Base-by-base conservation (phyloP, 2,797 vertebrate genomes). In the Remorina albescens region DNA sequence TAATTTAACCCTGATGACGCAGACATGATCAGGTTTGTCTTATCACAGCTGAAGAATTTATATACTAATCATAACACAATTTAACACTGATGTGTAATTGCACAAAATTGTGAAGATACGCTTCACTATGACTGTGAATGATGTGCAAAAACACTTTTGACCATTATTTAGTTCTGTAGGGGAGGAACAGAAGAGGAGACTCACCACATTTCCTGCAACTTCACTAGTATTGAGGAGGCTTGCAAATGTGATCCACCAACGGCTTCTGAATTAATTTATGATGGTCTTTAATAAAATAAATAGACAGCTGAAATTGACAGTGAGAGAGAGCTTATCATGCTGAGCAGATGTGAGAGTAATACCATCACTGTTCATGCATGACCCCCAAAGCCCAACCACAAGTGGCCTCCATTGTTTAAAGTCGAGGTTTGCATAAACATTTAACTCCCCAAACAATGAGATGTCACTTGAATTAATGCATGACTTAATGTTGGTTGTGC, bases 351-450 rank as follows among this genome's bases (percentile, higher is more conserved):
- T 65, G 73, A 71, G 61, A 58, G 16, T 67, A 74, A 78, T 37
- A 23, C 32, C 18, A n/a, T 68, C 71, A 68, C 78, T 90, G 84
- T 70, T 82, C 76, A 80, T 86, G 73, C 80, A 57, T 56, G 65
- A 74, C 71, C 63, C 67, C 49, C 25, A 37, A 47, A 76, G 73
- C 36, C 2, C 13, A 25, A 10, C 46, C 66, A 51, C 66, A 53
- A 76, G 70, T 78, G 68, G 67, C 57, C 55, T 42, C 42, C 66
- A 61, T 64, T 72, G 72, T 88, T 86, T 78, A 79, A 90, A 87
- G 80, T 78, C 51, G 5, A 75, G 64, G 55, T 85, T 78, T 80
- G 55, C 62, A 82, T 82, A 65, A 86, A 81, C 80, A 81, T 81
- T 79, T 73, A 64, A 72, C 80, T 85, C 62, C 39, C 25, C 62